A percentile compares a stretch with the other conserved stretches of the same genome.
These are phyloP conservation scores for Timandra comae DNA, from an alignment of 2,888 invertebrate genomes.

Conservation along the genomic window DNA sequence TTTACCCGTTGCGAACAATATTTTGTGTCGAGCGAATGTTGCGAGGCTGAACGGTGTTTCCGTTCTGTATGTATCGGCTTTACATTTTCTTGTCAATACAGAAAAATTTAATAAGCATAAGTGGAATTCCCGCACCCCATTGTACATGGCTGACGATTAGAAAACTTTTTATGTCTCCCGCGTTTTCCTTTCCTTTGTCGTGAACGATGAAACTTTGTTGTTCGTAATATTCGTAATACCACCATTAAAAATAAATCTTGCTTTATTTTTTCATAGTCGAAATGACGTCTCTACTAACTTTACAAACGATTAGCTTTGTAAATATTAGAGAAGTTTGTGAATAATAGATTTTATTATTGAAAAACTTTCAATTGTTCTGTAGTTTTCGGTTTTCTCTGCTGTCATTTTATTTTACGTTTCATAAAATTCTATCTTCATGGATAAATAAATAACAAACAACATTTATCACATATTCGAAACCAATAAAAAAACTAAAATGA, in stretches of 20 bases:
- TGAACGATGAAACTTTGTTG: slow-evolving; percentile 22
- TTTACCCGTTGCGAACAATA: slow-evolving; percentile 58
- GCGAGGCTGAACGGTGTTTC: slow-evolving; percentile 48
- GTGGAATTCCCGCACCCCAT: slow-evolving; percentile 40
- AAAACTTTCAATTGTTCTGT: slow-evolving; percentile 5
- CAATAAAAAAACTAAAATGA: too few species aligned
- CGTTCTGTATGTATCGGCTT: slow-evolving; percentile 42
- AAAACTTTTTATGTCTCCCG: slow-evolving; percentile 31
- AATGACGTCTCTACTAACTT: slow-evolving; percentile 10
- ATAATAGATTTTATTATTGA: slow-evolving; percentile 14
- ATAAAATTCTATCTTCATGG: too few species aligned
- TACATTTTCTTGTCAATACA: slow-evolving; percentile 51
- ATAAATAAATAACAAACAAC: too few species aligned
- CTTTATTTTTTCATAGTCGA: slow-evolving; percentile 13
- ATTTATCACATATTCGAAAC: too few species aligned
- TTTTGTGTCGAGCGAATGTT: slow-evolving; percentile 63
- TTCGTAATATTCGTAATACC: slow-evolving; percentile 23
- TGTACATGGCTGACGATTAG: slow-evolving; percentile 39
- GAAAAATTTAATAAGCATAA: slow-evolving; percentile 56
- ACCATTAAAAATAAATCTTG: slow-evolving; percentile 28
- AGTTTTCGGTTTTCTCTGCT: slow-evolving; percentile 1
- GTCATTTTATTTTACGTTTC: slow-evolving; percentile 7
- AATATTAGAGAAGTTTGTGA: slow-evolving; percentile 15
- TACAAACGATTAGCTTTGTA: slow-evolving; percentile 13
- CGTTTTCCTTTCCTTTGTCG: slow-evolving; percentile 19